These are phyloP conservation scores for Trichopria drosophilae DNA, from an alignment of 2,888 invertebrate species.

Conservation along the genomic window DNA sequence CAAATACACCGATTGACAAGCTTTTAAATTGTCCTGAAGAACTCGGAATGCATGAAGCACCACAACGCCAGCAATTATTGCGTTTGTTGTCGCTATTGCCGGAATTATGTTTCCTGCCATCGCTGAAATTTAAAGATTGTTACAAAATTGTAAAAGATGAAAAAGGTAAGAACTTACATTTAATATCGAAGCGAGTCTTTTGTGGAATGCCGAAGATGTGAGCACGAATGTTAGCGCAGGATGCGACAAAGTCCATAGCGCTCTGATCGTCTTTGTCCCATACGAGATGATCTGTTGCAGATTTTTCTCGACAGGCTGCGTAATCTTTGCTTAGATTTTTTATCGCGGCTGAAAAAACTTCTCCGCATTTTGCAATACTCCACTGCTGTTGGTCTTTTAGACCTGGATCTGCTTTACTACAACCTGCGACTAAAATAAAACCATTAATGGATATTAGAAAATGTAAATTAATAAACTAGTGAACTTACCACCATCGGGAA, in stretches of 20 bases:
- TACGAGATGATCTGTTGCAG: constrained; percentile 71
- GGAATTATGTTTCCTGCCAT: constrained; percentile 99
- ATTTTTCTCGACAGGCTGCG: constrained; percentile 57
- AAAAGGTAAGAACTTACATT: constrained; percentile 87
- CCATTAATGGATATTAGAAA: constrained; percentile 13
- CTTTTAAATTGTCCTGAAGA: constrained; percentile 67
- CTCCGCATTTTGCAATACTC: constrained; percentile 75
- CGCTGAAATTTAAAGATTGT: constrained; percentile 61
- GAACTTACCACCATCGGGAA: constrained; percentile 59
- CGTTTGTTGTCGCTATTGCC: constrained; percentile 98
- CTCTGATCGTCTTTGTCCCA: constrained; percentile 98
- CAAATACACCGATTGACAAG: constrained; percentile 78
- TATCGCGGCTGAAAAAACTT: constrained; percentile 72
- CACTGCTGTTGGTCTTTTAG: constrained; percentile 78
- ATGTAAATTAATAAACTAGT: constrained; percentile 21
- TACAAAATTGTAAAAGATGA: not conserved
- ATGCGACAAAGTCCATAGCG: constrained; percentile 95
- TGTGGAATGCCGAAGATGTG: constrained; percentile 85
- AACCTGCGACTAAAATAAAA: constrained; percentile 57
- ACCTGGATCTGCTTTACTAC: constrained; percentile 62
- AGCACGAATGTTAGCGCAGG: constrained; percentile 91
- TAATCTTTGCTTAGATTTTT: constrained; percentile 66
- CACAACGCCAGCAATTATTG: constrained; percentile 95
- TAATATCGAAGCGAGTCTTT: constrained; percentile 90
- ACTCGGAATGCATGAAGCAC: constrained; percentile 84